Evolutionary conservation across 2,797 vertebrate species (phyloP), one percentile per base, ranked within the genome.

Genomic region (Ibycter americanus): DNA sequence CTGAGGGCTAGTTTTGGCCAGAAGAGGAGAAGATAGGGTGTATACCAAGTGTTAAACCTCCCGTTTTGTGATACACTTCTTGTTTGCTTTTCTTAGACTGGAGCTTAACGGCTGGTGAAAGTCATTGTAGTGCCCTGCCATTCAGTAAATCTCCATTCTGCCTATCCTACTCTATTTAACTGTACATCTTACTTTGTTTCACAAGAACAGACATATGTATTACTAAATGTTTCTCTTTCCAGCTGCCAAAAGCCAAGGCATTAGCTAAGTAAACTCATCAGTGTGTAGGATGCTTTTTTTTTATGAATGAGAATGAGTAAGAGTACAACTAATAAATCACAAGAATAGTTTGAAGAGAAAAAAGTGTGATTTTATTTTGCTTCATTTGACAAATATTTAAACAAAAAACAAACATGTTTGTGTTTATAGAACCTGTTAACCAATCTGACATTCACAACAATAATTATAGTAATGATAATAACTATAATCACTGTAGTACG

Each of bases 401-500:
- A 42, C 40, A 42, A 42, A 42, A 1, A 14, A 55, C 81, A 76
- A 74, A 22, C 6, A 16, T 38, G 71, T 93, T 85, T 83, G 21
- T 93, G 38, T 95, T 94, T 94, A 87, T 40, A 79, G 70, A 94
- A 93, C 52, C 66, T 92, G 59, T 89, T 94, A 96, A 93, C 66
- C 54, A 94, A 44, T 87, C 47, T 95, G 87, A 92, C 4, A 32
- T 32, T 81, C 51, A 31, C 63, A 93, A 73, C 21, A 94, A 81
- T 86, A 95, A 94, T 94, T 93, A 87, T 11, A 93, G 38, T 56
- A 91, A 88, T 65, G 87, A 59, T 96, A 97, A 95, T 88, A 96
- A 80, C 77, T 90, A 34, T 94, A 88, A 87, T 95, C 49, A 87
- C 82, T 90, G 44, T 73, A 67, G 36, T 95, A 78, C 95, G 80